phyloP scores from a whole-genome alignment of 2,888 invertebrate genomes.

The Alviniconcha strummeri region DNA sequence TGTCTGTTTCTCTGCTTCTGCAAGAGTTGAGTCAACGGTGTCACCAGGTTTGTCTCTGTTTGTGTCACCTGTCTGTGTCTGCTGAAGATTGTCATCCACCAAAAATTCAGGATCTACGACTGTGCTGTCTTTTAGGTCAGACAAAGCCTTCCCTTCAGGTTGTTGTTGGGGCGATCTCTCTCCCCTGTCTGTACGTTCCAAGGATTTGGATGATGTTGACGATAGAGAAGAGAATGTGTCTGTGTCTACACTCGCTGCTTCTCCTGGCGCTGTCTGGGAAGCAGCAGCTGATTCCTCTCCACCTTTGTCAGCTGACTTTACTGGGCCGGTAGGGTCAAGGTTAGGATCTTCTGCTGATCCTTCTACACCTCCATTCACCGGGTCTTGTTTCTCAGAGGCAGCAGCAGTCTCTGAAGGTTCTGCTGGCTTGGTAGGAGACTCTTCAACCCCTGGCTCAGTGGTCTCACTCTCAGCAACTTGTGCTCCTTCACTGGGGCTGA shows the following conservation, averaged over 20 bases:
- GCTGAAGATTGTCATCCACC: not conserved
- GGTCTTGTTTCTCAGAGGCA: not conserved
- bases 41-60: not conserved
- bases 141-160: too few species aligned
- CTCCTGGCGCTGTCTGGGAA: not conserved
- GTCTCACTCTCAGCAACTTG: not conserved
- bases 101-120: not conserved
- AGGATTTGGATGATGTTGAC: not conserved
- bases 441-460: not conserved
- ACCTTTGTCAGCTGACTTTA: not conserved
- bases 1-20: conserved; percentile 1
- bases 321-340: not conserved
- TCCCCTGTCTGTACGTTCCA: not conserved
- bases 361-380: not conserved
- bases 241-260: not conserved
- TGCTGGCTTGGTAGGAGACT: not conserved
- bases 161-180: not conserved
- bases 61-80: not conserved
- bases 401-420: not conserved
- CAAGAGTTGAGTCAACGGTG: not conserved
- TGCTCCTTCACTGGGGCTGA: not conserved
- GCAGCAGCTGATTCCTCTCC: not conserved
- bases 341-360: not conserved
- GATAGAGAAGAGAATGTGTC: not conserved
- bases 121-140: not conserved